Conservation (phyloP, 2,113 vertebrate genomes). For the Rattus norvegicus region DNA sequence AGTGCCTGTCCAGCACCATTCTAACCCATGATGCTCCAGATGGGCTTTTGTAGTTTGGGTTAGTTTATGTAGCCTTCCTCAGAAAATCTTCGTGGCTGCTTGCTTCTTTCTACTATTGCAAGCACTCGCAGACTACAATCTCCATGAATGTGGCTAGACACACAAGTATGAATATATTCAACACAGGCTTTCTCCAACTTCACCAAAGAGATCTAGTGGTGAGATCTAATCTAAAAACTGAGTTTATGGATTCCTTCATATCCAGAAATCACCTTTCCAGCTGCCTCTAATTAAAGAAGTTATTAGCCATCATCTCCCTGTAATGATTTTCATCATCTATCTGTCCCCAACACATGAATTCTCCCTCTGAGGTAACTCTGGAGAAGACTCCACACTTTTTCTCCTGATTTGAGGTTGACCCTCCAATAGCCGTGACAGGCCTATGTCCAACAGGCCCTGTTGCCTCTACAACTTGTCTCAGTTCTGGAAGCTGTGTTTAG, state of each 20-base stretch:
- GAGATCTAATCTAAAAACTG: conserved; percentile 36
- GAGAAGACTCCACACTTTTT: background rate
- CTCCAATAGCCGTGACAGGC: background rate
- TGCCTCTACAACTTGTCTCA: too few species aligned
- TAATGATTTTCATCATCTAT: background rate
- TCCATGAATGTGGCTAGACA: background rate
- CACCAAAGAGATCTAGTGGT: background rate
- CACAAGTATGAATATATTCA: background rate
- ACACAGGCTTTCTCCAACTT: background rate
- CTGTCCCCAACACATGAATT: background rate
- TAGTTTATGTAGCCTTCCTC: background rate
- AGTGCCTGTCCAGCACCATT: background rate
- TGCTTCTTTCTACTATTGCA: background rate
- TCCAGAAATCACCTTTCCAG: background rate
- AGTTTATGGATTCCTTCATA: background rate
- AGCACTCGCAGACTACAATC: background rate
- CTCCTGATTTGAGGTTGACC: background rate
- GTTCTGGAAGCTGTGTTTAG: too few species aligned
- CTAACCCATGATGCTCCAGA: background rate
- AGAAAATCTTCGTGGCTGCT: background rate
- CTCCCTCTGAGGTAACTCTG: background rate
- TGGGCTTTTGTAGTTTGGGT: background rate
- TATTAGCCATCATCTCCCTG: too few species aligned
- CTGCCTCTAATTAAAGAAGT: background rate
- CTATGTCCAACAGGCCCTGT: background rate